A percentile compares a stretch with the other conserved stretches of the same genome.
These are phyloP conservation scores for Zygothrica quintamaculata DNA, from an alignment of 2,888 invertebrate species.

Conservation along the genomic window DNA sequence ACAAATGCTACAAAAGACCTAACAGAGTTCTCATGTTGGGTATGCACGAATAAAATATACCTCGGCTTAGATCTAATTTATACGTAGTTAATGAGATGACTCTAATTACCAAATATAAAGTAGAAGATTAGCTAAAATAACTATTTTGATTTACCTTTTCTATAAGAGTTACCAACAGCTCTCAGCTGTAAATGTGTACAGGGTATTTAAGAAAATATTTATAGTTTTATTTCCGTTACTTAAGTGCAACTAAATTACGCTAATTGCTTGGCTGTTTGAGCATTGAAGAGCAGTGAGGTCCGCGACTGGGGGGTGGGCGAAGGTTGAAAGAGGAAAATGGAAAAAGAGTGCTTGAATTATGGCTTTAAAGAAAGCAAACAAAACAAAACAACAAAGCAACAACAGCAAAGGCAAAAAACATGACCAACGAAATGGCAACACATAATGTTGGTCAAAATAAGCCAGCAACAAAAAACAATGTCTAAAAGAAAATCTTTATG, in stretches of 20 bases:
- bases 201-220: conserved; percentile 28
- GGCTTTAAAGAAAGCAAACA: conserved; percentile 48
- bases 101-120: too few relatives aligned
- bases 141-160: too few relatives aligned
- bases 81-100: too few relatives aligned
- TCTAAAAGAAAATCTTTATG: conserved; percentile 30
- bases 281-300: too few relatives aligned
- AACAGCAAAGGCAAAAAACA: too few relatives aligned
- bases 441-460: conserved; percentile 25
- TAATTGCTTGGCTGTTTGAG: conserved; percentile 53
- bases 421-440: conserved; percentile 26
- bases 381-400: conserved; percentile 27
- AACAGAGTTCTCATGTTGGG: background rate
- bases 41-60: background rate
- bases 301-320: too few relatives aligned
- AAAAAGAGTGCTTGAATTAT: conserved; percentile 40
- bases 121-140: too few relatives aligned
- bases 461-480: conserved; percentile 22
- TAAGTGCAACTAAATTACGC: conserved; percentile 78
- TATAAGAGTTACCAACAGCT: too few relatives aligned
- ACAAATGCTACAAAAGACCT: conserved; percentile 15
- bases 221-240: conserved; percentile 71
- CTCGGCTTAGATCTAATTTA: too few relatives aligned
- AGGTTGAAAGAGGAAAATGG: conserved; percentile 19
- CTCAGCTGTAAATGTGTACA: background rate